phyloP scores from a whole-genome alignment of 2,797 vertebrate genomes.

The Syngnathus acus region DNA sequence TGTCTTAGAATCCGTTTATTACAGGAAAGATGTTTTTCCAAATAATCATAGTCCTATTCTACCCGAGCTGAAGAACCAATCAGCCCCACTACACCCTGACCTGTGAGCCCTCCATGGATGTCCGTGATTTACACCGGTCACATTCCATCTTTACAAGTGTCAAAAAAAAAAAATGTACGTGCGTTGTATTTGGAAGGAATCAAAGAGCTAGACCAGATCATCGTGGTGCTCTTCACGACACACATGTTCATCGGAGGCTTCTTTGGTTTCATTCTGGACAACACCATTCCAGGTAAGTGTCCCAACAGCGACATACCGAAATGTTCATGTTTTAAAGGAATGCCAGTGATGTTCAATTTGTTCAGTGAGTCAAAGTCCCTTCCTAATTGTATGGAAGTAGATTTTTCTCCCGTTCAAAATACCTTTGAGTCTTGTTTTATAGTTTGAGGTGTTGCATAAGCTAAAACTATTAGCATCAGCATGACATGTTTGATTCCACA shows the following conservation, averaged over 20 bases:
- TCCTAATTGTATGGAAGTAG: too few relatives aligned
- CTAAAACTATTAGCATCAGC: too few relatives aligned
- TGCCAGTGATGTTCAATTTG: too few relatives aligned
- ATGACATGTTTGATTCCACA: too few relatives aligned
- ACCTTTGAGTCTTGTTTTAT: too few relatives aligned
- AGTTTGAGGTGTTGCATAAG: too few relatives aligned
- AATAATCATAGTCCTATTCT: background rate
- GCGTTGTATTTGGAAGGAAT: slow-evolving; percentile 51
- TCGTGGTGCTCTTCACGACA: slow-evolving; percentile 66
- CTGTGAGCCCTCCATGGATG: background rate
- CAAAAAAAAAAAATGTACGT: background rate
- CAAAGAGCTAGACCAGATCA: slow-evolving; percentile 63
- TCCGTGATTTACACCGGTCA: background rate
- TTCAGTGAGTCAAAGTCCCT: too few relatives aligned
- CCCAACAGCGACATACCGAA: too few relatives aligned
- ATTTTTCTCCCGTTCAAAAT: too few relatives aligned
- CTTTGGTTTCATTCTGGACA: slow-evolving; percentile 73
- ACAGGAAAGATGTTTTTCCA: too few relatives aligned
- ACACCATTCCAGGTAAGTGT: slow-evolving; percentile 65
- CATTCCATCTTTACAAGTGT: background rate
- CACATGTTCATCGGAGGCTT: slow-evolving; percentile 67
- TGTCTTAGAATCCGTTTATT: background rate
- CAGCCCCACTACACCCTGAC: background rate
- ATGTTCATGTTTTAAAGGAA: too few relatives aligned
- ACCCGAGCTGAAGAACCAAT: background rate